Evolutionary conservation across 2,797 vertebrate species (phyloP), one percentile per base, ranked within the genome.

Genomic region (Karalla daura): DNA sequence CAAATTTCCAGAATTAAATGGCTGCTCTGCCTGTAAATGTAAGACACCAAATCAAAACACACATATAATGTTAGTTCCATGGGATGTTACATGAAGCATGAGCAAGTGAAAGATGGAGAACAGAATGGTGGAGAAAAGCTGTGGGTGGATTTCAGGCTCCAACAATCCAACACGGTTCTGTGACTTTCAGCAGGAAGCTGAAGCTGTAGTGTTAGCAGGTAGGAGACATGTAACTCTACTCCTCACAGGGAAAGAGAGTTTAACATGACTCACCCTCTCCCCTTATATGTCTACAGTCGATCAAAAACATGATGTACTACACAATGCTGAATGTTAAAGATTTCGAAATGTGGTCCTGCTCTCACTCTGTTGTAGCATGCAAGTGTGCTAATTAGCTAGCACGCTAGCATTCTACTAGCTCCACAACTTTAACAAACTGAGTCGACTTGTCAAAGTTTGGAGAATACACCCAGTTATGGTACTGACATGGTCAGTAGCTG

Each of bases 91-190:
- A 28, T 52, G 59, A 74, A 64, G 44, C 59, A 49, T 39, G 66
- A 70, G 54, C 66, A 65, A 54, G 53, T 30, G 35, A 60, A 56
- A 69, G 36, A 35, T 46, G 41, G 63, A 68, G 49, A 74, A 37
- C 49, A 58, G 41, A 35, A 2, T 41, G 54, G 20, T 44, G 69
- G 30, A 47, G 28, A 30, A 47, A 74, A 30, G 44, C 44, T 37
- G n/a, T 24, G 59, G 39, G 41, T 54, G 45, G 24, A 69, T 41
- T 28, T 52, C 44, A 51, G 35, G 17, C 44, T 50, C 21, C 61
- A n/a, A 12, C 11, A 18, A 21, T 51, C 51, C 28, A 37, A 39
- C 35, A 28, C 12, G 5, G 15, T 5, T 15, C 17, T 37, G 17
- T n/a, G 41, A 3, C 24, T 46, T 47, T 24, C 25, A 28, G 56